Evolutionary conservation across 2,797 vertebrate genomes (phyloP), one percentile per base, ranked within the genome.

Genomic region (Lepilemur ruficaudatus): DNA sequence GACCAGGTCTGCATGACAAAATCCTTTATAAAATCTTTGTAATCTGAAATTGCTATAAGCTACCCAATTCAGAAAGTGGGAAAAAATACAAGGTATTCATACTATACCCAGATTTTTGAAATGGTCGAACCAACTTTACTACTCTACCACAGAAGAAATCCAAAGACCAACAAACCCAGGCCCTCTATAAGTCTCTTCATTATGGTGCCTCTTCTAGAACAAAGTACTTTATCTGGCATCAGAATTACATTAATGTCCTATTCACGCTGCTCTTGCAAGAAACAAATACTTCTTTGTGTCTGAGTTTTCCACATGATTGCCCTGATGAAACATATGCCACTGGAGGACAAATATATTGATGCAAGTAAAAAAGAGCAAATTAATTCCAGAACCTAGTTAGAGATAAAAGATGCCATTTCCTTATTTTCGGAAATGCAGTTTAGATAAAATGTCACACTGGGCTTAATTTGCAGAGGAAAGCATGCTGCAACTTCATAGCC

Each of bases 341-440:
- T 78, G 80, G 59, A 61, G 59, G 70, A 89, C 55, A 93, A 94
- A 95, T 91, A 96, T 92, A 92, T 69, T 95, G 94, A 95, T 95
- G 90, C 52, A 75, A 94, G 30, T 93, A 32, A 93, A 96, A 96
- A 96, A 85, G 80, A 95, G 35, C 91, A 94, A 94, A 96, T 97
- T 97, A 97, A 95, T 96, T 95, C 92, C 88, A 94, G 95, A 95
- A 81, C 25, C 69, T 92, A 95, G 84, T 95, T 95, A 95, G 69
- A 97, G 90, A 97, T 93, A 95, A 98, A 97, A 95, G 92, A 96
- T 89, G 43, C 23, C 79, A 78, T 91, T 95, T 96, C 55, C 69
- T 95, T 91, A 83, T 82, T 96, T 93, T 89, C 89, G 94, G 70
- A 96, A 94, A 95, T 91, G 32, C 18, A 69, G 46, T 75, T 93